Conservation (phyloP, 2,888 invertebrate species). For the Sabellastarte sp. region DNA sequence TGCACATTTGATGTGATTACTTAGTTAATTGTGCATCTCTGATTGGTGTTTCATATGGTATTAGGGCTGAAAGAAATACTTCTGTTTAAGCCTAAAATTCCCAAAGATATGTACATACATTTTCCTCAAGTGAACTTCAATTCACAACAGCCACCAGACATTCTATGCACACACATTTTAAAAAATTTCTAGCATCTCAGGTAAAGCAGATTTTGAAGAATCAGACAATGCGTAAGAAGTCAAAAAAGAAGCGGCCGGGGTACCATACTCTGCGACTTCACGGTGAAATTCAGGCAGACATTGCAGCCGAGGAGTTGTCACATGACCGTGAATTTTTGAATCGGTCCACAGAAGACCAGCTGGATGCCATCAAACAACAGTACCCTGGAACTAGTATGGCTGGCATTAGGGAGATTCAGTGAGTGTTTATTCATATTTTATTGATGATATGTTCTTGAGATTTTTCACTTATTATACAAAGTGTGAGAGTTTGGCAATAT, state of each 20-base stretch:
- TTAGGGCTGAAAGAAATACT: too few relatives aligned
- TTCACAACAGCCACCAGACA: not conserved
- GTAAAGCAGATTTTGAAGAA: not conserved
- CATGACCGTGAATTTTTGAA: not conserved
- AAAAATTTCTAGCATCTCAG: not conserved
- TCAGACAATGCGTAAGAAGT: not conserved
- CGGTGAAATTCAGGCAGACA: not conserved
- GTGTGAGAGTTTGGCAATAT: too few relatives aligned
- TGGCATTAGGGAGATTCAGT: not conserved
- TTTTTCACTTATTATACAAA: too few relatives aligned
- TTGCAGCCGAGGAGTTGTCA: not conserved
- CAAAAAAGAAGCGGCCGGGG: not conserved
- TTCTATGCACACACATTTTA: not conserved
- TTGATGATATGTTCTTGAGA: too few relatives aligned
- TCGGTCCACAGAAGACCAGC: not conserved
- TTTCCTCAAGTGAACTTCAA: not conserved
- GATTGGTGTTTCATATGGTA: too few relatives aligned
- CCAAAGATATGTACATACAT: too few relatives aligned
- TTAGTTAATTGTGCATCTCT: too few relatives aligned
- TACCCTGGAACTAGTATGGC: not conserved
- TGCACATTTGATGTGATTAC: too few relatives aligned
- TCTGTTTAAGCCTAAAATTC: too few relatives aligned
- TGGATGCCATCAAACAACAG: not conserved
- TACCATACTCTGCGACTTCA: not conserved
- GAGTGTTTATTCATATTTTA: not conserved